Percentiles rank a stretch among this genome's conserved stretches.
phyloP scores from a whole-genome alignment of 1,140 invertebrate species.

The Daktulosphaira vitifoliae region DNA sequence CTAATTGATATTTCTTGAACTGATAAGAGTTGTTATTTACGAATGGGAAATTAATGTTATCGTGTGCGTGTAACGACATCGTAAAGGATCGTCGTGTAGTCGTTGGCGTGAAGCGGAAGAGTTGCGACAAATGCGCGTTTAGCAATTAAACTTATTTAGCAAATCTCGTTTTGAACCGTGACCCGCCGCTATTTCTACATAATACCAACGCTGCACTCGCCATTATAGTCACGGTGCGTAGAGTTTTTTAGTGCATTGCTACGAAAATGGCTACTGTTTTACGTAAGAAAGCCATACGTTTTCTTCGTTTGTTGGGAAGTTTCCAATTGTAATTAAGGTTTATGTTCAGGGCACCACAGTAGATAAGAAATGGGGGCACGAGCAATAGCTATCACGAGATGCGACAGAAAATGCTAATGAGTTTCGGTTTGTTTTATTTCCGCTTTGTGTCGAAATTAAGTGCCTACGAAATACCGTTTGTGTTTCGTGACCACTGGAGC shows the following conservation, averaged over 20 bases:
- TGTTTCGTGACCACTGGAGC: no score
- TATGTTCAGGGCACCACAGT: neutral
- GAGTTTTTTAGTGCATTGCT: no score
- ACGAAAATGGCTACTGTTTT: neutral
- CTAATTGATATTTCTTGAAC: no score
- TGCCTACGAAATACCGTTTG: no score
- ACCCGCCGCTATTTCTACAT: neutral
- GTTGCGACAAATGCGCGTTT: neutral
- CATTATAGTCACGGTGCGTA: conserved; percentile 5
- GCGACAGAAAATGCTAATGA: conserved; percentile 2
- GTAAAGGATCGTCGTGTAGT: no score
- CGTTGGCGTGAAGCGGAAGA: no score
- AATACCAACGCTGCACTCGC: neutral
- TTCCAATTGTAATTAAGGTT: conserved; percentile 15
- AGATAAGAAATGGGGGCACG: neutral
- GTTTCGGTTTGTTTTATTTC: neutral
- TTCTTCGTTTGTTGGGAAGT: conserved; percentile 7
- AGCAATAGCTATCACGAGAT: no score
- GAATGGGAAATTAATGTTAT: no score
- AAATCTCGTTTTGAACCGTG: conserved; percentile 22
- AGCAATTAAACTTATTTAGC: conserved; percentile 30
- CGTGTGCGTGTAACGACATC: no score
- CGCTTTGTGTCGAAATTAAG: neutral
- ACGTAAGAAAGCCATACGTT: neutral
- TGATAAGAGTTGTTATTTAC: no score